Conservation (phyloP, 2,888 invertebrate genomes). For the Archaeoteleia sp. region DNA sequence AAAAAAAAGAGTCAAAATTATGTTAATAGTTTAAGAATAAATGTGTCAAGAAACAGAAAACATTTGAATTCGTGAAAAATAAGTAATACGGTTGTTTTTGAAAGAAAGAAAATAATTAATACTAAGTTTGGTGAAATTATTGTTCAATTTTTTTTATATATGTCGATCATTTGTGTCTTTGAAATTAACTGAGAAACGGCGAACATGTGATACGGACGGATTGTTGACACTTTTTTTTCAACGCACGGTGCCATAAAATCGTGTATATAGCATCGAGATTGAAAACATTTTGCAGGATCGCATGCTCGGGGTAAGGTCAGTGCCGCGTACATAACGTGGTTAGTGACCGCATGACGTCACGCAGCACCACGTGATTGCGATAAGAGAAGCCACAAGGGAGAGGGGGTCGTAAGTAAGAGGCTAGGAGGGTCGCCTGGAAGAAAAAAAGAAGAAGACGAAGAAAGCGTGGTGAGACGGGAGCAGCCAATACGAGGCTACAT, state of each 20-base stretch:
- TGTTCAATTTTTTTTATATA: too few species aligned
- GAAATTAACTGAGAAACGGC: too few species aligned
- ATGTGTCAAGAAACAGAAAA: too few species aligned
- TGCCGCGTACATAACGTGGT: conserved; percentile 71
- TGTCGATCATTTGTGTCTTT: too few species aligned
- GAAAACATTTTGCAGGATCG: conserved; percentile 47
- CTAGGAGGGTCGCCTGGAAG: conserved; percentile 40
- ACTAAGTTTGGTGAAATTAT: too few species aligned
- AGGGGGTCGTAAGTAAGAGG: conserved; percentile 46
- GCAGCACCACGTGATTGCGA: conserved; percentile 63
- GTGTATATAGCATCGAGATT: conserved; percentile 38
- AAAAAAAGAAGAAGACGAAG: conserved; percentile 32
- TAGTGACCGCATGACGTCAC: conserved; percentile 72
- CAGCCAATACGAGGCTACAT: conserved; percentile 39
- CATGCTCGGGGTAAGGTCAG: conserved; percentile 69
- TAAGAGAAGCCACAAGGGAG: conserved; percentile 59
- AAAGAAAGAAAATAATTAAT: too few species aligned
- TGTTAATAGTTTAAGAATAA: too few species aligned
- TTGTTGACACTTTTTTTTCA: too few species aligned
- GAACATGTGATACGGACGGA: too few species aligned
- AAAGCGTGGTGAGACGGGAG: conserved; percentile 39
- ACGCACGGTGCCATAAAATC: conserved; percentile 32
- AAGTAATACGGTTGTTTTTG: too few species aligned
- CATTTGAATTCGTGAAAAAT: too few species aligned
- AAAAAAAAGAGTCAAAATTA: too few species aligned